A percentile compares a stretch with the other conserved stretches of the same genome.
phyloP scores from a whole-genome alignment of 1,140 invertebrate species.

The Augochlora pura region DNA sequence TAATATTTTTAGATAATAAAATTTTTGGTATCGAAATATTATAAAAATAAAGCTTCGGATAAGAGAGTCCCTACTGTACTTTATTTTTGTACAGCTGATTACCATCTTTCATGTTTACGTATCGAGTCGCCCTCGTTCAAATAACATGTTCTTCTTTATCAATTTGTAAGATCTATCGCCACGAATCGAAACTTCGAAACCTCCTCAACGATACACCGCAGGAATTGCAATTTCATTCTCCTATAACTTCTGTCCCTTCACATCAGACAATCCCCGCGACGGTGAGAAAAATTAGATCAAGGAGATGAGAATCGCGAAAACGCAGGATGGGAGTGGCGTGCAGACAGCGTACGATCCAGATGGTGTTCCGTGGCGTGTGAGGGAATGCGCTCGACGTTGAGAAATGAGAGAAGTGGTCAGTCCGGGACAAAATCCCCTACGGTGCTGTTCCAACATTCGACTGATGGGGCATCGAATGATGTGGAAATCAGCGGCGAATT shows the following conservation, averaged over 20 bases:
- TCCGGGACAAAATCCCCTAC: neutral
- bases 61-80: no score
- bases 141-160: neutral
- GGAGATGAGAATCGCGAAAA: neutral
- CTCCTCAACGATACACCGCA: neutral
- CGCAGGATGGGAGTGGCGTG: neutral
- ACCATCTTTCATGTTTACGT: no score
- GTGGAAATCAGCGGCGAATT: neutral
- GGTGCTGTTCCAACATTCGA: neutral
- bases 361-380: conserved; percentile 1
- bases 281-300: neutral
- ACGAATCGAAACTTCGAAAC: neutral
- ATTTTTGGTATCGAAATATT: no score
- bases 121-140: no score
- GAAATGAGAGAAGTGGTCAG: conserved; percentile 20
- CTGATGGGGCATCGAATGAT: conserved; percentile 3
- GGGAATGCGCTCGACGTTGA: conserved; percentile 1
- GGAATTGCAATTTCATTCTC: neutral
- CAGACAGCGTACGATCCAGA: neutral
- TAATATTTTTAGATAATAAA: no score
- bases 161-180: neutral
- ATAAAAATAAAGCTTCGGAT: no score
- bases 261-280: neutral
- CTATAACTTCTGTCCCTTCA: neutral
- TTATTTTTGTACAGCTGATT: no score